Conservation (phyloP, 2,888 invertebrate genomes). For the Automeris io region DNA sequence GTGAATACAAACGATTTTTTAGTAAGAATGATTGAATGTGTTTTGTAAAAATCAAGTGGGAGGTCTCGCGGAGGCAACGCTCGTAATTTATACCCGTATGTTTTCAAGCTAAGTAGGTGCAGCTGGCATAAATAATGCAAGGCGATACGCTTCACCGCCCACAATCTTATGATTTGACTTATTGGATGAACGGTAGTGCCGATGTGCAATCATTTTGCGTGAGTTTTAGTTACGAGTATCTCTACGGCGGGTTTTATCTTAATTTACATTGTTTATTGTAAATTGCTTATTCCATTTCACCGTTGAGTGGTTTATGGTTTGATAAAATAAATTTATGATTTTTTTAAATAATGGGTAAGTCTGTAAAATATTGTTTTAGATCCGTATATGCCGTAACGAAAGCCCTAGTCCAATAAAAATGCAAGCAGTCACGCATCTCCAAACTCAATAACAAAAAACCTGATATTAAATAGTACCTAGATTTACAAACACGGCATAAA, state of each 20-base stretch:
- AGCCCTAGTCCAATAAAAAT: too few species aligned
- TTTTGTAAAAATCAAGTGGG: not conserved
- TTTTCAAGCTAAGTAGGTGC: constrained; percentile 38
- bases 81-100: constrained; percentile 16
- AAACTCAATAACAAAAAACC: too few species aligned
- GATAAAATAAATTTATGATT: too few species aligned
- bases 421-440: too few species aligned
- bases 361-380: too few species aligned
- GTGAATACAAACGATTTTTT: not conserved
- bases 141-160: constrained; percentile 51
- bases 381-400: too few species aligned
- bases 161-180: constrained; percentile 57
- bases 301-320: too few species aligned
- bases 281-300: not conserved
- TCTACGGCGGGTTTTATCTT: constrained; percentile 4
- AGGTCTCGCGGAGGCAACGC: constrained; percentile 8
- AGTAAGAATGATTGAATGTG: not conserved
- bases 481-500: too few species aligned
- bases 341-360: too few species aligned
- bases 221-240: constrained; percentile 7
- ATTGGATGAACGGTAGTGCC: constrained; percentile 33
- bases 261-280: not conserved
- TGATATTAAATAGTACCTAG: too few species aligned
- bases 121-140: constrained; percentile 55
- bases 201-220: constrained; percentile 11